phyloP scores from a whole-genome alignment of 2,888 invertebrate species.

The Latheticus oryzae region DNA sequence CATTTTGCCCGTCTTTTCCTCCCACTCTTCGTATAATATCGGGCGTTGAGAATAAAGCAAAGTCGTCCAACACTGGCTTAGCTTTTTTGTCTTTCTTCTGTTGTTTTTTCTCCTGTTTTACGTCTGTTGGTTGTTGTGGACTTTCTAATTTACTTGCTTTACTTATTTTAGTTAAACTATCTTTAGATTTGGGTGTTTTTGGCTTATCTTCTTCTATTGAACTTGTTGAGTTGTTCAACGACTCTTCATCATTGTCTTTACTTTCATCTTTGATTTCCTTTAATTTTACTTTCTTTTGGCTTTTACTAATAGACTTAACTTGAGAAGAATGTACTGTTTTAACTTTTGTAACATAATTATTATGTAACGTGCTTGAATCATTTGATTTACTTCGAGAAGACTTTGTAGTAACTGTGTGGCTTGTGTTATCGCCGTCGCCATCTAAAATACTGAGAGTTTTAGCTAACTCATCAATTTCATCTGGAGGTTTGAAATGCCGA shows the following conservation, averaged over 20 bases:
- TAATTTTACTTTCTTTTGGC: background rate
- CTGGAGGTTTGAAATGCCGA: conserved; percentile 66
- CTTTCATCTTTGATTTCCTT: background rate
- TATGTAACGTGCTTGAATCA: background rate
- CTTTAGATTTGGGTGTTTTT: background rate
- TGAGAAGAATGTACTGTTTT: conserved; percentile 7
- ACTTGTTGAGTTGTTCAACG: background rate
- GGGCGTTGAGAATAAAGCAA: conserved; percentile 81
- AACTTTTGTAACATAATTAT: conserved; percentile 19
- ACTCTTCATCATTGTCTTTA: conserved; percentile 1
- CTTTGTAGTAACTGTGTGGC: too few relatives aligned
- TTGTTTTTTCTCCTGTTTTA: conserved; percentile 9
- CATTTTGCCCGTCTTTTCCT: conserved; percentile 58
- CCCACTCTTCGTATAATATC: conserved; percentile 80
- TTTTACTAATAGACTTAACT: too few relatives aligned
- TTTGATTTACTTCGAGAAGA: background rate
- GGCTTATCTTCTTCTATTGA: background rate
- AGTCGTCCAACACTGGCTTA: conserved; percentile 71
- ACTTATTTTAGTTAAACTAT: background rate
- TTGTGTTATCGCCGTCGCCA: conserved; percentile 46
- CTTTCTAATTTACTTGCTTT: background rate
- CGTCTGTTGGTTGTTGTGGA: background rate
- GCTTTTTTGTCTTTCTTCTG: conserved; percentile 65
- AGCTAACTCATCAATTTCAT: conserved; percentile 63
- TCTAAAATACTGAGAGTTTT: conserved; percentile 63